Base-by-base conservation (phyloP, 2,797 vertebrate species). In the Nothura maculosa region DNA sequence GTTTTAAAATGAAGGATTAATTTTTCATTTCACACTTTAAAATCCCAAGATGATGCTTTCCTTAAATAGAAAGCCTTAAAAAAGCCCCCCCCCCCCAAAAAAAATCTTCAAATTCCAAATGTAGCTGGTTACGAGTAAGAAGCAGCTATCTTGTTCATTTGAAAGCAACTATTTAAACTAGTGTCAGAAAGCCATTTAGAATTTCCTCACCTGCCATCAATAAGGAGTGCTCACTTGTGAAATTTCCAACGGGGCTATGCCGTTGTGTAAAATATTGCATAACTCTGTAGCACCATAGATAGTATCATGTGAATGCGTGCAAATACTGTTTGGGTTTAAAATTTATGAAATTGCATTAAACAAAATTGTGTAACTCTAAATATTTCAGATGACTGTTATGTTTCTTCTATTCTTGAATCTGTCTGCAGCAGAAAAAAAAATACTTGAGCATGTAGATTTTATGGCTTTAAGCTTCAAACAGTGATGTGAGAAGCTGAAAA, bases 231-330 rank as follows among this genome's bases (percentile, higher is more conserved):
- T 24, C 45, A 62, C 22, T 88, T 90, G 81, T 94, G 90, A 92
- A 81, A 93, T 78, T 86, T 60, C 77, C 80, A 87, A 32, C 81
- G 69, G 58, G 73, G 30, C 19, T 72, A 54, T 34, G 14, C 11
- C 34, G 43, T 95, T 95, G 96, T 28, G 0, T 90, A 95, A 92
- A 94, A 66, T 68, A 72, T 94, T 97, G 82, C 32, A 0, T 87
- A 95, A 94, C 57, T 60, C 11, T 78, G 21, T 50, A 74, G 78
- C 69, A 64, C 58, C 68, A 57, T 1, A 93, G 94, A 94, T 90
- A 68, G 72, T 43, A 89, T 95, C 83, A 4, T 52, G 14, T 73
- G 16, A 24, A 24, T 87, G 27, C 77, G 91, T 81, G 70, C 88
- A 76, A 82, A 76, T 52, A 67, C 24, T 54, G 43, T 85, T 92